Evolutionary conservation across 2,888 invertebrate species (phyloP), one percentile per base, ranked within the genome.

Genomic region (Acleris sparsana): DNA sequence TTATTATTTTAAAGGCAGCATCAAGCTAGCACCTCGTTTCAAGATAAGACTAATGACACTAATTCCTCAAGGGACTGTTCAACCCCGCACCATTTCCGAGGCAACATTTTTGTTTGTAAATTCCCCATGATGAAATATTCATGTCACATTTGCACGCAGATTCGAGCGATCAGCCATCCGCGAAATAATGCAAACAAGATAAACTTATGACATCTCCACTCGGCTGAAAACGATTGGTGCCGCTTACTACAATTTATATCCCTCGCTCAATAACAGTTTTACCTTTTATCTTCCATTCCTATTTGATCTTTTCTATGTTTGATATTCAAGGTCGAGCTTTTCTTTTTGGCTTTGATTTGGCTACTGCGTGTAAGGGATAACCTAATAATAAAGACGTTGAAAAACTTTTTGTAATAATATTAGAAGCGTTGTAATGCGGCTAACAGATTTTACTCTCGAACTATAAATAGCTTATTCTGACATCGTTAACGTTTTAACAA

Each of bases 141-240:
- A 85, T 86, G 79, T 82, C 83, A 82, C 83, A 88, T 88, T 89
- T 85, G 80, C 83, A 87, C 87, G 84, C 85, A 84, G 84, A 89
- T 86, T 84, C 85, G 78, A 68, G 74, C 79, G 85, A 86, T 86
- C 89, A 86, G 81, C 86, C 84, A 82, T 77, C 83, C 81, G 84
- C 82, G 79, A 89, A 90, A 89, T 89, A 89, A 90, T 89, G 86
- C 86, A 89, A 89, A 89, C 85, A 85, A 82, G 89, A 88, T 90
- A 86, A 86, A 87, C 84, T 85, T 88, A 86, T 87, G 87, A 85
- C 87, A 86, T 84, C 82, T 87, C 84, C 82, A 79, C 79, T 79
- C 78, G 77, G 68, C 74, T 75, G 71, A 69, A 78, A 79, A 74
- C 73, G 79, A 84, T 83, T 76, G 79, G 76, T 79, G 79, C 79